A percentile compares a stretch with the other conserved stretches of the same genome.
phyloP scores from a whole-genome alignment of 1,140 invertebrate species.

The Pachypeltis micranthus region DNA sequence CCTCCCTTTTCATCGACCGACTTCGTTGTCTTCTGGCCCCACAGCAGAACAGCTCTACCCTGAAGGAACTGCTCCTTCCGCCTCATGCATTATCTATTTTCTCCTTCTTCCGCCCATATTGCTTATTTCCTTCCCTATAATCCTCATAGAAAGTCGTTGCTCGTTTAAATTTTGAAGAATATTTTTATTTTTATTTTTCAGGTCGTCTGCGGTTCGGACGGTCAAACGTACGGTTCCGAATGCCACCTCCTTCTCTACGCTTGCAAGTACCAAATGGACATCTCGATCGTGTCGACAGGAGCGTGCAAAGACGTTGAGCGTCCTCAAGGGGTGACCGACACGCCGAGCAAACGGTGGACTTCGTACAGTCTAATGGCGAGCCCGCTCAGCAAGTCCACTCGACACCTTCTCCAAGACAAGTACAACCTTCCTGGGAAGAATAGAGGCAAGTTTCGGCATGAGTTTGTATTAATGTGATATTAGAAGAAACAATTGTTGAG shows the following conservation, averaged over 20 bases:
- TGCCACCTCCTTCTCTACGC: conserved; percentile 52
- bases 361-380: conserved; percentile 63
- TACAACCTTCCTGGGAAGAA: conserved; percentile 38
- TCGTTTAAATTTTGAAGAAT: no score
- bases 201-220: conserved; percentile 61
- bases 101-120: conserved; percentile 15
- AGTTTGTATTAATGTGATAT: no score
- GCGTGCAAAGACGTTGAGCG: conserved; percentile 49
- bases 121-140: background rate
- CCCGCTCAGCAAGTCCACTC: conserved; percentile 63
- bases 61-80: no score
- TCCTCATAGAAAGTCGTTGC: background rate
- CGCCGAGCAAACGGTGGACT: conserved; percentile 47
- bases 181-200: conserved; percentile 19
- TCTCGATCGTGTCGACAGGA: conserved; percentile 65
- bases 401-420: conserved; percentile 60
- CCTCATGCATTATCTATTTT: no score
- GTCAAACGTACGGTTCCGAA: conserved; percentile 60
- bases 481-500: no score
- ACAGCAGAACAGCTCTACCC: no score
- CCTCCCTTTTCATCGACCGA: no score
- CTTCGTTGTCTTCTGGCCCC: no score
- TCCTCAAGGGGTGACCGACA: conserved; percentile 46
- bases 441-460: conserved; percentile 22
- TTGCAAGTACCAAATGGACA: conserved; percentile 63